Conservation (phyloP, 2,797 vertebrate species). For the Cephalopachus bancanus region DNA sequence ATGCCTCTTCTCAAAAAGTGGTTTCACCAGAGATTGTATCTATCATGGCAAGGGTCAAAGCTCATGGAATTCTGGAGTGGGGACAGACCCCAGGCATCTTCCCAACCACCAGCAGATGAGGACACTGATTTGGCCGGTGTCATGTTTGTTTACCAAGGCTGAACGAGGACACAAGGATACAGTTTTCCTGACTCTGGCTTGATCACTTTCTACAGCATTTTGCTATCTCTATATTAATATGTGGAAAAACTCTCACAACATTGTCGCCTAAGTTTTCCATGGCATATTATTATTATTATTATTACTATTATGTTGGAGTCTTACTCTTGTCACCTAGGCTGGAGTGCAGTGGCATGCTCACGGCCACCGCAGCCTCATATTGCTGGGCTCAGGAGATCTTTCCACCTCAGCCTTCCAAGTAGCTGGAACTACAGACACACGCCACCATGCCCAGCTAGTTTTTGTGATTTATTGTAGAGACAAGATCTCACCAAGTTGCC, state of each 20-base stretch:
- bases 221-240: background rate
- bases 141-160: slow-evolving; percentile 3
- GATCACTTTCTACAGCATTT: background rate
- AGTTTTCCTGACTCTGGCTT: background rate
- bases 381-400: too few species aligned
- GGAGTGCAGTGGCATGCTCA: too few species aligned
- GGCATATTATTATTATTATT: background rate
- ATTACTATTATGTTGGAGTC: too few species aligned
- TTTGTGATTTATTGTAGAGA: too few species aligned
- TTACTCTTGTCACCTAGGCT: too few species aligned
- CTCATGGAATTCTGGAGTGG: slow-evolving; percentile 14
- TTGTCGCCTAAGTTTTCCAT: background rate
- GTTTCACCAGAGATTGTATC: background rate
- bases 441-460: too few species aligned
- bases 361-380: too few species aligned
- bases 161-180: background rate
- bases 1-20: background rate
- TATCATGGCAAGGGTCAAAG: slow-evolving; percentile 59
- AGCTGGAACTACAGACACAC: too few species aligned
- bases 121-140: background rate
- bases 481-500: too few species aligned
- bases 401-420: too few species aligned
- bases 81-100: background rate
- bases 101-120: background rate
- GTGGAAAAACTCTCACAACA: background rate